Conservation (phyloP, 2,888 invertebrate species). For the Hymenopus coronatus region DNA sequence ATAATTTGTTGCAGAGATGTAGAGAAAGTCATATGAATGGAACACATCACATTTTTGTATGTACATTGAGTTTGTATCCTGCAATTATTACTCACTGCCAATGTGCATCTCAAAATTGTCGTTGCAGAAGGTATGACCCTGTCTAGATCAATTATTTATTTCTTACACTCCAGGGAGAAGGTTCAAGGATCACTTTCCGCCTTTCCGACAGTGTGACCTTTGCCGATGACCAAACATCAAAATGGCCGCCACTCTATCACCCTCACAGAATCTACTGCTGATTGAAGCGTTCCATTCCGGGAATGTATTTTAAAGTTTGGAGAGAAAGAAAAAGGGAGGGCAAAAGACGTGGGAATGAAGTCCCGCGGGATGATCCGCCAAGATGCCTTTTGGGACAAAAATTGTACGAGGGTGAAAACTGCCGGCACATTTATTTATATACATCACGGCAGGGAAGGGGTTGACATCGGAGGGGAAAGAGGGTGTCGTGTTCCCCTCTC, state of each 20-base stretch:
- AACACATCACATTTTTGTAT: too few relatives aligned
- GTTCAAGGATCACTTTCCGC: not conserved
- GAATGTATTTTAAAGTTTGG: slow-evolving; percentile 9
- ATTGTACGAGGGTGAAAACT: slow-evolving; percentile 22
- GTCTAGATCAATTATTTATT: not conserved
- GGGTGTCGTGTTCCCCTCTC: not conserved
- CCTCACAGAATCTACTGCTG: not conserved
- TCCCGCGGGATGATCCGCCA: not conserved
- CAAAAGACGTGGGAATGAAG: not conserved
- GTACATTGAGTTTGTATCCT: too few relatives aligned
- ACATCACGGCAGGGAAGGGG: not conserved
- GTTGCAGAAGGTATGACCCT: too few relatives aligned
- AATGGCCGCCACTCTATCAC: not conserved
- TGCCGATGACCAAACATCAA: not conserved
- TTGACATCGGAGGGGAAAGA: not conserved
- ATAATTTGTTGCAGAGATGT: too few relatives aligned
- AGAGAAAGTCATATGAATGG: too few relatives aligned
- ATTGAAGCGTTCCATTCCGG: not conserved
- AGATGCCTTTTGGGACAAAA: slow-evolving; percentile 16
- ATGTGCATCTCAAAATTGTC: too few relatives aligned
- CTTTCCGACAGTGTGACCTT: not conserved
- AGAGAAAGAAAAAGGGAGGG: slow-evolving; percentile 1
- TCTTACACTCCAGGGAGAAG: not conserved
- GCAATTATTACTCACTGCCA: too few relatives aligned
- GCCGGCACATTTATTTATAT: slow-evolving; percentile 19